Evolutionary conservation across 37 sponge, comb jelly and placozoan genomes (phyloP).

Genomic region (Geodia barretti): DNA sequence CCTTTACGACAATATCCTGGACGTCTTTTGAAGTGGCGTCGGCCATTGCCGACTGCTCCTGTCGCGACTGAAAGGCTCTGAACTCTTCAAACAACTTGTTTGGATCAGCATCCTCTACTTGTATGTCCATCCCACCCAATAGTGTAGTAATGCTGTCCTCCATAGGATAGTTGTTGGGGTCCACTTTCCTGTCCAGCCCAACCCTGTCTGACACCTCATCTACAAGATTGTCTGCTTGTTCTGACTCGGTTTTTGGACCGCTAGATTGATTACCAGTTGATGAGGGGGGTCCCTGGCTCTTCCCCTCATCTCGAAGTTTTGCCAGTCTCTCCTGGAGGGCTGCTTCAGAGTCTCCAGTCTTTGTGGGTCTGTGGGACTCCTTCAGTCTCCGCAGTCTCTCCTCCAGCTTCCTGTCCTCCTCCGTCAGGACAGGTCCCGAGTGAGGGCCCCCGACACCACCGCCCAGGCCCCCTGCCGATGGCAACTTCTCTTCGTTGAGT

Average conservation of each 20-base stretch:
- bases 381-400: slow-evolving; percentile 20
- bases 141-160: slow-evolving; percentile 32
- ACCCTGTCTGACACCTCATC: slow-evolving; percentile 62
- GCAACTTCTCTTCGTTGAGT: neutral
- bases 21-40: slow-evolving; percentile 26
- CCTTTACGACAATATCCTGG: slow-evolving; percentile 13
- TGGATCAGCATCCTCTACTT: slow-evolving; percentile 28
- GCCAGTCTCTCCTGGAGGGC: slow-evolving; percentile 29
- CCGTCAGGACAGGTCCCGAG: slow-evolving; percentile 1
- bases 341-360: neutral
- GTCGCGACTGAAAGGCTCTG: slow-evolving; percentile 11
- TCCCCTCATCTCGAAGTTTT: slow-evolving; percentile 5
- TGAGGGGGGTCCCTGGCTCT: neutral
- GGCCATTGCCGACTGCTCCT: slow-evolving; percentile 12
- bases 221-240: slow-evolving; percentile 60
- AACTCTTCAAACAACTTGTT: slow-evolving; percentile 55
- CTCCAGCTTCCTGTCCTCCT: slow-evolving; percentile 44
- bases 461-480: neutral
- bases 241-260: slow-evolving; percentile 47
- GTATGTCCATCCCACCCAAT: slow-evolving; percentile 30
- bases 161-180: neutral
- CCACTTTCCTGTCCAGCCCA: slow-evolving; percentile 36
- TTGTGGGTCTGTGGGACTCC: neutral
- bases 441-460: neutral
- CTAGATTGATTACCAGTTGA: no score